Conservation (phyloP, 1,140 invertebrate genomes). For the Carcinoscorpius rotundicauda region DNA sequence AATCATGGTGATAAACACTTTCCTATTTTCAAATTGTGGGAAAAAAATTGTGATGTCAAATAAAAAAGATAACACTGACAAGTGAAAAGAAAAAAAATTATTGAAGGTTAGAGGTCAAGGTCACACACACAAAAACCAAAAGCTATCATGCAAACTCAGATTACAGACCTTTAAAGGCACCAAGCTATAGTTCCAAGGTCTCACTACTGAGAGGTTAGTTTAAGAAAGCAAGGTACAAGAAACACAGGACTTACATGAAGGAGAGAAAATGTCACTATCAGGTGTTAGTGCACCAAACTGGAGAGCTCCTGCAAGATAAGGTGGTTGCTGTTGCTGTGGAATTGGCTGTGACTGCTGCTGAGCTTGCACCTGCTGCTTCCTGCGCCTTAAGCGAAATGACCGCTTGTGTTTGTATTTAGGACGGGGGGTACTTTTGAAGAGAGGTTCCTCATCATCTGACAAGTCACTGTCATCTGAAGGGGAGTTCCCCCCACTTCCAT, state of each 20-base stretch:
- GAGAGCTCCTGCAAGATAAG: slow-evolving; percentile 21
- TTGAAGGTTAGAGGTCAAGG: too few species aligned
- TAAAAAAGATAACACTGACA: too few species aligned
- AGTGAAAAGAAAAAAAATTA: too few species aligned
- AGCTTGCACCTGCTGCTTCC: slow-evolving; percentile 11
- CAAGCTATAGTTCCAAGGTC: too few species aligned
- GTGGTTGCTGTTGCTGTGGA: slow-evolving; percentile 24
- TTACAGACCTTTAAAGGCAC: too few species aligned
- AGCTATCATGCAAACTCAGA: too few species aligned
- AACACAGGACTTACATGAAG: slow-evolving; percentile 26
- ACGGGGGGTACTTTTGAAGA: slow-evolving; percentile 15
- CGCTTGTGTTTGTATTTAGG: slow-evolving; percentile 24
- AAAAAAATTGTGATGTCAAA: too few species aligned
- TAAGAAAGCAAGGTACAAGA: background rate
- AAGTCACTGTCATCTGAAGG: slow-evolving; percentile 20
- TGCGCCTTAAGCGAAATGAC: slow-evolving; percentile 22
- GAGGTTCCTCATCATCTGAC: slow-evolving; percentile 20
- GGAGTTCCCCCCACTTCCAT: slow-evolving; percentile 19
- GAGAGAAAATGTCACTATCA: slow-evolving; percentile 27
- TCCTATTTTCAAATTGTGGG: too few species aligned
- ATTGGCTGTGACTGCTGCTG: slow-evolving; percentile 3
- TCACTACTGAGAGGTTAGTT: too few species aligned
- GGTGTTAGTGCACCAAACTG: slow-evolving; percentile 24
- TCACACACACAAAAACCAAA: too few species aligned
- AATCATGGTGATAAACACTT: too few species aligned